A percentile compares a stretch with the other conserved stretches of the same genome.
phyloP scores from a whole-genome alignment of 1,140 invertebrate genomes.

The Calephelis virginiensis region DNA sequence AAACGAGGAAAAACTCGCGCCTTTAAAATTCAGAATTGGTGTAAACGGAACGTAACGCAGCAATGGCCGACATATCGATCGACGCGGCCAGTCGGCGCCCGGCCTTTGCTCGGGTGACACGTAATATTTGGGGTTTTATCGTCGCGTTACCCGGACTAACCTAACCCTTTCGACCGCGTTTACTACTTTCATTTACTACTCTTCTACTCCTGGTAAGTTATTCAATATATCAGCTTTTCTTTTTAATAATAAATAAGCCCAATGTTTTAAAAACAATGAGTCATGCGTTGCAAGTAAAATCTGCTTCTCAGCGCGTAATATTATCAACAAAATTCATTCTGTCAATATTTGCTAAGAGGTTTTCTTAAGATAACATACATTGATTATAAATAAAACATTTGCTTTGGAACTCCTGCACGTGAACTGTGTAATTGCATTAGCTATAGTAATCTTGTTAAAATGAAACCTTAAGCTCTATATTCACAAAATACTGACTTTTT shows the following conservation, averaged over 20 bases:
- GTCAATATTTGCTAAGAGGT: conserved; percentile 28
- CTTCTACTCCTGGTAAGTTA: conserved; percentile 36
- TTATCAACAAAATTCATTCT: conserved; percentile 33
- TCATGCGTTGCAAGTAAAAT: conserved; percentile 24
- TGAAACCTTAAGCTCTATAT: conserved; percentile 6
- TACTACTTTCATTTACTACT: conserved; percentile 31
- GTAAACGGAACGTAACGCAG: conserved; percentile 63
- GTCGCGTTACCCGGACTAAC: conserved; percentile 39
- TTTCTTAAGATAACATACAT: conserved; percentile 3
- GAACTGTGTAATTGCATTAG: conserved; percentile 7
- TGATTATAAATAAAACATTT: neutral
- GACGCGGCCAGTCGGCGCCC: conserved; percentile 65
- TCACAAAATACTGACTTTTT: neutral
- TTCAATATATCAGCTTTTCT: neutral
- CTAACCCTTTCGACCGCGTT: conserved; percentile 36
- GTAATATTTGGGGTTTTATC: conserved; percentile 33
- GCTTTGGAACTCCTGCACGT: neutral
- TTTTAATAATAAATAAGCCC: neutral
- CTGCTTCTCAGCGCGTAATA: conserved; percentile 24
- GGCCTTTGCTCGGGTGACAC: conserved; percentile 47
- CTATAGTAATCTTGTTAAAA: conserved; percentile 12
- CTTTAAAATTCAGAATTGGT: conserved; percentile 40
- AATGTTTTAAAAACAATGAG: conserved; percentile 19
- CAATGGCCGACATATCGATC: conserved; percentile 66
- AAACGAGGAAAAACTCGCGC: conserved; percentile 34